These are phyloP conservation scores for Cacajao melanocephalus DNA, from an alignment of 2,797 vertebrate species.

Conservation along the genomic window DNA sequence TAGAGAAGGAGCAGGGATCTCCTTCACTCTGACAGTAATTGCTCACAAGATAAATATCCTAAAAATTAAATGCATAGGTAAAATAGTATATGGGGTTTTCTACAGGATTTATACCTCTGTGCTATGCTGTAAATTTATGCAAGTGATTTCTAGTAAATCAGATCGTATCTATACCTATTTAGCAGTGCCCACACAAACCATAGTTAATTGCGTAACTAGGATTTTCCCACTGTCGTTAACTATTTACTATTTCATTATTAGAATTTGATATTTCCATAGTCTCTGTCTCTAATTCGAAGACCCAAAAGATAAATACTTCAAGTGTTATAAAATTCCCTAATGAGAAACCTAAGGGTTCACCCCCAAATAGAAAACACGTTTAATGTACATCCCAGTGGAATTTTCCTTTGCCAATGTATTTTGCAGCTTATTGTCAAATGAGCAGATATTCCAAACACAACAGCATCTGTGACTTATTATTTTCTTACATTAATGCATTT, in stretches of 20 bases:
- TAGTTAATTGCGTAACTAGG: constrained; percentile 50
- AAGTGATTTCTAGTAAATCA: constrained; percentile 30
- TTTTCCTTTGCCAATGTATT: constrained; percentile 39
- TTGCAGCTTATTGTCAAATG: constrained; percentile 35
- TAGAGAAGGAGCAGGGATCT: background rate
- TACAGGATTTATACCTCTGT: background rate
- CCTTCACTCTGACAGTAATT: constrained; percentile 27
- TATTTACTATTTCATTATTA: constrained; percentile 58
- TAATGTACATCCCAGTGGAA: constrained; percentile 8
- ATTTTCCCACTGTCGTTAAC: constrained; percentile 68
- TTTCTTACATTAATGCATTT: constrained; percentile 44
- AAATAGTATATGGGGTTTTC: background rate
- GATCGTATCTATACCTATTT: constrained; percentile 39
- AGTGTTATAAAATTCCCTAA: background rate
- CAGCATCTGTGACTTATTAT: constrained; percentile 25
- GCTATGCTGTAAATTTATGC: background rate
- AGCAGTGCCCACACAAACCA: constrained; percentile 34
- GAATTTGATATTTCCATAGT: background rate
- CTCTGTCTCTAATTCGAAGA: background rate
- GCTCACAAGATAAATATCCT: constrained; percentile 1
- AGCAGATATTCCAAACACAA: constrained; percentile 1
- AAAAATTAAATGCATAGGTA: constrained; percentile 25
- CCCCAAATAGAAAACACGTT: constrained; percentile 5
- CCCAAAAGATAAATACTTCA: background rate
- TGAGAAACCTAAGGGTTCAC: background rate